Percentiles rank a stretch among this genome's conserved stretches.
These are phyloP conservation scores for Tinamus major DNA, from an alignment of 2,797 vertebrate species.

Conservation along the genomic window DNA sequence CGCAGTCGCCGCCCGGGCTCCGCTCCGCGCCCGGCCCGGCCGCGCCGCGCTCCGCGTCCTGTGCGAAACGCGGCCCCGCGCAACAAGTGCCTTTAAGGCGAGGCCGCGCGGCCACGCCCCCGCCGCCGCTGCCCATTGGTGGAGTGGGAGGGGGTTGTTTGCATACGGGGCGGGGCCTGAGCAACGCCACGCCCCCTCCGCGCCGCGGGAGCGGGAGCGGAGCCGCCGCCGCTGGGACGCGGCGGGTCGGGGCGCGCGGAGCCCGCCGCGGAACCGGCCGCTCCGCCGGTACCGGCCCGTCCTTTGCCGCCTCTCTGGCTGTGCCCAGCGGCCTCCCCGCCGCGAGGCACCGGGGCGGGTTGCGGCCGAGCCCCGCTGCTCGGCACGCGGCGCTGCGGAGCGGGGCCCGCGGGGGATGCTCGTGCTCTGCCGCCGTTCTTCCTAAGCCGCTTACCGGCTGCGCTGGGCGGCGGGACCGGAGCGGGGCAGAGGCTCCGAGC, in stretches of 20 bases:
- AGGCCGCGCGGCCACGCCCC: conserved; percentile 17
- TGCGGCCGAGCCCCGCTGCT: background rate
- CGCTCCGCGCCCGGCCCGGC: background rate
- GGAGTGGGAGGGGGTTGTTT: fast-evolving
- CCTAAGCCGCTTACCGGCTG: fast-evolving
- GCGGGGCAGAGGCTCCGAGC: background rate
- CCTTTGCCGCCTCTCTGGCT: background rate
- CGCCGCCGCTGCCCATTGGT: conserved; percentile 40
- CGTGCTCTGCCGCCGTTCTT: background rate
- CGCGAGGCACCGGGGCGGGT: background rate
- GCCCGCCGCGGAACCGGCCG: too few relatives aligned
- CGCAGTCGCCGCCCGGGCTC: background rate
- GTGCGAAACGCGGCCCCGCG: background rate
- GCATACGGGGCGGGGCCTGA: background rate
- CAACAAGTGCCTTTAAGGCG: conserved; percentile 75
- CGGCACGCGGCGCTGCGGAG: background rate
- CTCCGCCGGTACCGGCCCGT: background rate
- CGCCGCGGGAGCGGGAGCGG: background rate
- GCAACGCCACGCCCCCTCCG: background rate
- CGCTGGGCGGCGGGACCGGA: fast-evolving
- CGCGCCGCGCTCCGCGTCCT: conserved; percentile 16
- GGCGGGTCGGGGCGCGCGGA: too few relatives aligned
- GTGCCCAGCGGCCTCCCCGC: too few relatives aligned
- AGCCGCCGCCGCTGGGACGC: too few relatives aligned
- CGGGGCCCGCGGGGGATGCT: background rate